Conservation (phyloP, 2,113 vertebrate genomes). For the Anguilla rostrata region DNA sequence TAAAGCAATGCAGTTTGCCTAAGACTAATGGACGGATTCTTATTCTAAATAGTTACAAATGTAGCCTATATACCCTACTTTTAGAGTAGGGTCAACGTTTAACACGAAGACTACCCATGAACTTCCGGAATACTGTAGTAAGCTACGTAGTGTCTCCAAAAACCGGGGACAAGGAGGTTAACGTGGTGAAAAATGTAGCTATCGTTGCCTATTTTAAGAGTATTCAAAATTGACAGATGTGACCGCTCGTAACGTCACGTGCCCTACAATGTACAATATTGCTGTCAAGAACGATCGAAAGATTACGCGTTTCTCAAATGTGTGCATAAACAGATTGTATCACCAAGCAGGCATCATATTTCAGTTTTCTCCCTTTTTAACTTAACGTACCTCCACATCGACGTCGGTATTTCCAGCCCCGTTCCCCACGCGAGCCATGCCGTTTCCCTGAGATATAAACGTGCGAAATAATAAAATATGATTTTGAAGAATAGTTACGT, state of each 20-base stretch:
- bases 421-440: slow-evolving; percentile 17
- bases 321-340: neutral
- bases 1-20: neutral
- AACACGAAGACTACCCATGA: neutral
- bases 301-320: neutral
- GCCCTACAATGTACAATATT: neutral
- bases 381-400: slow-evolving; percentile 18
- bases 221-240: neutral
- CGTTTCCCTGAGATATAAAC: neutral
- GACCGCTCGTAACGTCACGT: neutral
- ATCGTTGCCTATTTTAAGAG: slow-evolving; percentile 7
- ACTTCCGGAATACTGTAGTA: neutral
- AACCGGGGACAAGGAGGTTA: neutral
- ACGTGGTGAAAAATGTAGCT: neutral
- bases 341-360: slow-evolving; percentile 2
- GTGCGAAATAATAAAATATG: neutral
- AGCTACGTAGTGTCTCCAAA: neutral
- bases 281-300: neutral
- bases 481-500: neutral
- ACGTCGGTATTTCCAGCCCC: slow-evolving; percentile 13
- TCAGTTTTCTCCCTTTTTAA: neutral
- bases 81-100: neutral
- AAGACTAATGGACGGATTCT: neutral
- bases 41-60: neutral
- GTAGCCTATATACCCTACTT: neutral